Conservation (phyloP, 1,140 invertebrate species). For the Nylanderia fulva region DNA sequence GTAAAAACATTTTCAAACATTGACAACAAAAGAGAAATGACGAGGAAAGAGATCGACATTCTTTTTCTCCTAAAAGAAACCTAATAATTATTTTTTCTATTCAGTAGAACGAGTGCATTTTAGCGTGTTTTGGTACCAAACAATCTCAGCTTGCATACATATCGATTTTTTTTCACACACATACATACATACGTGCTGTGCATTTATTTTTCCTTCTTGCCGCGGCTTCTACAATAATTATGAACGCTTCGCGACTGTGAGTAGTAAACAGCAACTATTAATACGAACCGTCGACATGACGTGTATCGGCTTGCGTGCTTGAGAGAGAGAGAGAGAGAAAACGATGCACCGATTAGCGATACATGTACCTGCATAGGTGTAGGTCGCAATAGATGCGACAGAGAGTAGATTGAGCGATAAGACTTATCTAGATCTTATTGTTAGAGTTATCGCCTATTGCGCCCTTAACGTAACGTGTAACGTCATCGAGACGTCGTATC, state of each 20-base stretch:
- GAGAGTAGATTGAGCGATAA: slow-evolving; percentile 38
- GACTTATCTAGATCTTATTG: slow-evolving; percentile 50
- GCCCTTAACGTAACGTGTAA: not conserved
- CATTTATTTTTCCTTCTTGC: slow-evolving; percentile 18
- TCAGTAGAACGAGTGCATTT: not conserved
- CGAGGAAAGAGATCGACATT: not conserved
- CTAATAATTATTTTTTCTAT: not conserved
- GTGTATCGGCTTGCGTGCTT: slow-evolving; percentile 47
- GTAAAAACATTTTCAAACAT: no score
- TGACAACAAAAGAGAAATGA: no score
- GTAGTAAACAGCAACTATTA: slow-evolving; percentile 56
- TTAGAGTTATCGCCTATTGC: slow-evolving; percentile 20
- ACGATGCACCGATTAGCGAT: slow-evolving; percentile 45
- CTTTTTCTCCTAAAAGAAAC: not conserved
- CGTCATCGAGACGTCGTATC: slow-evolving; percentile 23
- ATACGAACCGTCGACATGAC: slow-evolving; percentile 35
- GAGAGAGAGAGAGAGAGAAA: no score
- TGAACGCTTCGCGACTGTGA: slow-evolving; percentile 34
- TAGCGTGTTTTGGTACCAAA: slow-evolving; percentile 1
- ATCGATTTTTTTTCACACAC: slow-evolving; percentile 3
- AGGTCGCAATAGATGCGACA: slow-evolving; percentile 24
- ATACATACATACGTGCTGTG: not conserved
- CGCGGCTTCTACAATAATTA: slow-evolving; percentile 23
- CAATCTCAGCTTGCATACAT: slow-evolving; percentile 12
- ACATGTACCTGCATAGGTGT: no score